Evolutionary conservation across 2,797 vertebrate species (phyloP), one percentile per base, ranked within the genome.

Genomic region (Bradypus variegatus): DNA sequence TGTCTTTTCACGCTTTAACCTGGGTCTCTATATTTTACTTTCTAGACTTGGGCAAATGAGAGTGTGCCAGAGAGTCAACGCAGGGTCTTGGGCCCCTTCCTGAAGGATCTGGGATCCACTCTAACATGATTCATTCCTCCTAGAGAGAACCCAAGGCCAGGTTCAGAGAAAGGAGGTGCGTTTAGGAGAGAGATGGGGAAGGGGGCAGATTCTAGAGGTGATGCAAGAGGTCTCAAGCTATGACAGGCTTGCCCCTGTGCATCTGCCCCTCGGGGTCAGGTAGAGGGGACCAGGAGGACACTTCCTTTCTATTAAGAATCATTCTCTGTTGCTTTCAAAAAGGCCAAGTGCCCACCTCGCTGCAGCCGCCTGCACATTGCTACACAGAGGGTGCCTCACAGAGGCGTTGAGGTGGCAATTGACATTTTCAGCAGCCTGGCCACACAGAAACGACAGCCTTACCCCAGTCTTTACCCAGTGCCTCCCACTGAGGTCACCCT

Each of bases 181-280:
- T 38, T 38, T 14, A 31, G 55, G 0, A 3, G 6, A 8, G 55
- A 6, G 36, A 4, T 13, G n/a, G 23, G 15, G 27, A 10, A 19
- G 6, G 45, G 29, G 15, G 25, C 12, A 45, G 64, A 31, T 62
- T 88, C 70, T 4, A 69, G 80, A 82, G 8, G 10, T 21, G 27
- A 58, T 45, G 29, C 5, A 10, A 45, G 8, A 81, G 2, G 29
- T 70, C 55, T 86, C 41, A 1, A 13, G 86, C 11, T n/a, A 48
- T 31, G 18, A 50, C 15, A 33, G 18, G 38, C 50, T 25, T 83
- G 76, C 23, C 67, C 21, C 12, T 14, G 8, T 10, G 45, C 41
- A 18, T 10, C 41, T 75, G 31, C 31, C 62, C 55, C 1, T 19
- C 0, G 6, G 38, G 36, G 11, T 69, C 79, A 55, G 31, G 29